Conservation (phyloP, 2,797 vertebrate species). For the Lepilemur septentrionalis region DNA sequence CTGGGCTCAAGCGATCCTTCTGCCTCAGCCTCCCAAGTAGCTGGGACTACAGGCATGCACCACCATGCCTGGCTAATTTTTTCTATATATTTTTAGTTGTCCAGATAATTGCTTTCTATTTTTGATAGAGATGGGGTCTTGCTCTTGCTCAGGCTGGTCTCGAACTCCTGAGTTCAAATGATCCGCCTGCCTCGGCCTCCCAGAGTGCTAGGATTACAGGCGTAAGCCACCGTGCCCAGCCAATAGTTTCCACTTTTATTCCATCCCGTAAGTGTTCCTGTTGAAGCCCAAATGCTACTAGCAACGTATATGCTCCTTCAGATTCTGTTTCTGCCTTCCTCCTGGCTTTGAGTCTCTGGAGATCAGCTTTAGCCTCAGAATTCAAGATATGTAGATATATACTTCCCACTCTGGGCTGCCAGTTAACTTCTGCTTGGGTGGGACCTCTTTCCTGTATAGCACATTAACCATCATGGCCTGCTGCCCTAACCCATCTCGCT, state of each 20-base stretch:
- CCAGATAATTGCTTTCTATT: too few species aligned
- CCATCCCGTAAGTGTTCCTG: not conserved
- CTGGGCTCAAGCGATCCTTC: too few species aligned
- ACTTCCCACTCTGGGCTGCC: not conserved
- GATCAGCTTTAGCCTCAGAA: conserved; percentile 2
- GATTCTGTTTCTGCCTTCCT: not conserved
- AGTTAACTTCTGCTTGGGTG: conserved; percentile 37
- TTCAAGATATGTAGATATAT: not conserved
- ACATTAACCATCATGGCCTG: not conserved
- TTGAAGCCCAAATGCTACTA: not conserved
- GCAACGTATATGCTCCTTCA: not conserved
- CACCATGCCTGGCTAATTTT: too few species aligned
- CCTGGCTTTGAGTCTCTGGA: not conserved
- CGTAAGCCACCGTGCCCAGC: too few species aligned
- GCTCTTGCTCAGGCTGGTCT: too few species aligned
- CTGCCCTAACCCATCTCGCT: not conserved
- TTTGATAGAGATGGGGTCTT: too few species aligned
- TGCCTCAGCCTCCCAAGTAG: too few species aligned
- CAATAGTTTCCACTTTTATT: not conserved
- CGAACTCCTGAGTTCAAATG: too few species aligned
- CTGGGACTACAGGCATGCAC: too few species aligned
- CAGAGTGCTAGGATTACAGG: too few species aligned
- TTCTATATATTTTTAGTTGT: too few species aligned
- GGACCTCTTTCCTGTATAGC: not conserved
- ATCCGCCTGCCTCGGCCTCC: too few species aligned